A percentile compares a stretch with the other conserved stretches of the same genome.
These are phyloP conservation scores for Phataginus tetradactyla DNA, from an alignment of 2,797 vertebrate species.

Conservation along the genomic window DNA sequence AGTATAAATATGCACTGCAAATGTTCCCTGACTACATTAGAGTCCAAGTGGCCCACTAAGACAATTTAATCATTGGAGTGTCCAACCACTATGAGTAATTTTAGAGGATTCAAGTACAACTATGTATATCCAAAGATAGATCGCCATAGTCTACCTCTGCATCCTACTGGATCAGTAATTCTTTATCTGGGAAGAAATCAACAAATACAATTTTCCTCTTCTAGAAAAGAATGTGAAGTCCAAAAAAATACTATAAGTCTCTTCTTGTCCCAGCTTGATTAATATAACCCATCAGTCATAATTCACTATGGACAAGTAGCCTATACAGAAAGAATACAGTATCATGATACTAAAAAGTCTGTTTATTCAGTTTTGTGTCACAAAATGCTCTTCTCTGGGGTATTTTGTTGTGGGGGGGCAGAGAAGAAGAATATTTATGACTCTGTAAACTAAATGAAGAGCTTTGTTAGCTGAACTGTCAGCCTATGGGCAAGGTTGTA, in stretches of 20 bases:
- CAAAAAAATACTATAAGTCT: background rate
- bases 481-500: background rate
- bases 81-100: background rate
- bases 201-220: background rate
- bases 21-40: background rate
- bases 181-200: background rate
- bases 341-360: background rate
- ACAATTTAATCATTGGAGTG: background rate
- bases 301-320: background rate
- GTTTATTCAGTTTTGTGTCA: background rate
- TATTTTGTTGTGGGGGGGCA: no score
- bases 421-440: background rate
- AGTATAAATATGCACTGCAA: background rate
- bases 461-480: background rate
- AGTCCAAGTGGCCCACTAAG: background rate
- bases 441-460: background rate
- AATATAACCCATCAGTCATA: background rate
- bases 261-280: background rate
- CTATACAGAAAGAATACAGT: background rate
- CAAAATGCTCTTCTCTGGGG: constrained; percentile 9
- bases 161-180: background rate
- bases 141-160: background rate
- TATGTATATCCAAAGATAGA: background rate
- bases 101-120: background rate
- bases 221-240: background rate